Evolutionary conservation across 1,140 invertebrate species (phyloP).

Genomic region (Aphaenogaster rudis): DNA sequence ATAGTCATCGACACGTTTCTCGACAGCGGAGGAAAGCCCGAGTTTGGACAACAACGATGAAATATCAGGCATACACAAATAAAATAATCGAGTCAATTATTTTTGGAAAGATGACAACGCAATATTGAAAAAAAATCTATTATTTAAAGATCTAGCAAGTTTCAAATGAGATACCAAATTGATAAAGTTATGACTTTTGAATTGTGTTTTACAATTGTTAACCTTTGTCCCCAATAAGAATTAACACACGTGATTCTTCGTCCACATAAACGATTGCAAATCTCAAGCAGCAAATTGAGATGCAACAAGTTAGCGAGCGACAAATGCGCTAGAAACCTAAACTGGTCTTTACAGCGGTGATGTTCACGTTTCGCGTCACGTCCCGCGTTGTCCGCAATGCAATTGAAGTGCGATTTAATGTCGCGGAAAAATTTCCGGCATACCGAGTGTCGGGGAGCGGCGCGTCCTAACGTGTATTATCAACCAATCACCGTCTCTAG

Average conservation of each 20-base stretch:
- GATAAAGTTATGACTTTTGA: neutral
- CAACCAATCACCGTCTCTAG: neutral
- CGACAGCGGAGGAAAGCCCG: neutral
- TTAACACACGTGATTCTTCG: neutral
- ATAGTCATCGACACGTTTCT: slow-evolving; percentile 25
- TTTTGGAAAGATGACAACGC: neutral
- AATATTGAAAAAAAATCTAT: neutral
- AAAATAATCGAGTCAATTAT: neutral
- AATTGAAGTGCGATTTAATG: slow-evolving; percentile 14
- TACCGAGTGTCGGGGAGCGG: neutral
- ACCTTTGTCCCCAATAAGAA: neutral
- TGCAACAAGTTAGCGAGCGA: slow-evolving; percentile 15
- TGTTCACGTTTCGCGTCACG: slow-evolving; percentile 32
- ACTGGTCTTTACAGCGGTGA: neutral
- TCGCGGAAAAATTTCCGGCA: slow-evolving; percentile 6
- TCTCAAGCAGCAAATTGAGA: neutral
- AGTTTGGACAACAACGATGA: neutral
- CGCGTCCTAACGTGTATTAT: neutral
- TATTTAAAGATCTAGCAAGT: neutral
- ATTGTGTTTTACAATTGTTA: neutral
- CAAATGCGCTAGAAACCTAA: slow-evolving; percentile 23
- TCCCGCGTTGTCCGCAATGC: slow-evolving; percentile 13
- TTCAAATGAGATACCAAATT: neutral
- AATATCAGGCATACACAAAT: neutral
- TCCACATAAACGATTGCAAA: neutral